Evolutionary conservation across 2,797 vertebrate species (phyloP), one percentile per base, ranked within the genome.

Genomic region (Sparidentex hasta): DNA sequence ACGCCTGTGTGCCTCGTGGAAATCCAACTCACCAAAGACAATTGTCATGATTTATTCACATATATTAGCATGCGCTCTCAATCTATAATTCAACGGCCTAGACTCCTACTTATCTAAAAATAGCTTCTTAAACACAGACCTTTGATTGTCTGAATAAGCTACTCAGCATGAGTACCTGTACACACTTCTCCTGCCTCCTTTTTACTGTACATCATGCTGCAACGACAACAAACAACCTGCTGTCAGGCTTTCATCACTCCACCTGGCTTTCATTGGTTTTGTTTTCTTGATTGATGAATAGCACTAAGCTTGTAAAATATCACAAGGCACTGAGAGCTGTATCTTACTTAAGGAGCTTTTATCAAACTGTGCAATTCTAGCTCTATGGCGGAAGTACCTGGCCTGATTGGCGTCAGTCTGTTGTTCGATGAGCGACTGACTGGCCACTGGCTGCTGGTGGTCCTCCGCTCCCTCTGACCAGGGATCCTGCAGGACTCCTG

Each of bases 31-130:
- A 81, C 75, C 73, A 80, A 85, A 93, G 73, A 91, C 91, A 92
- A 93, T 91, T 83, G 92, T 91, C 88, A 93, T 94, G 88, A 94
- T 94, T 95, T 94, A 94, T 94, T 95, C 92, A 94, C 87, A 90
- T 87, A 90, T 93, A 94, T 94, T 94, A 93, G 89, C 92, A 92
- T 88, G 87, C 82, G 59, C 87, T 84, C 92, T 84, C 84, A 80
- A 93, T 95, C 91, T 93, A 95, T 94, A 95, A 95, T 95, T 95
- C 90, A 94, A 84, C 43, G 77, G 76, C 66, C 74, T 83, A 83
- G 90, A 90, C 90, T 91, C 80, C 69, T 78, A 67, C 85, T 83
- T 82, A 67, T 82, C 92, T 94, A 95, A 94, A 95, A 94, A 95
- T 95, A 95, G 89, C 85, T 79, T 83, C 82, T 91, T 85, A 91